phyloP scores from a whole-genome alignment of 2,113 vertebrate genomes.

The Zosterops borbonicus region DNA sequence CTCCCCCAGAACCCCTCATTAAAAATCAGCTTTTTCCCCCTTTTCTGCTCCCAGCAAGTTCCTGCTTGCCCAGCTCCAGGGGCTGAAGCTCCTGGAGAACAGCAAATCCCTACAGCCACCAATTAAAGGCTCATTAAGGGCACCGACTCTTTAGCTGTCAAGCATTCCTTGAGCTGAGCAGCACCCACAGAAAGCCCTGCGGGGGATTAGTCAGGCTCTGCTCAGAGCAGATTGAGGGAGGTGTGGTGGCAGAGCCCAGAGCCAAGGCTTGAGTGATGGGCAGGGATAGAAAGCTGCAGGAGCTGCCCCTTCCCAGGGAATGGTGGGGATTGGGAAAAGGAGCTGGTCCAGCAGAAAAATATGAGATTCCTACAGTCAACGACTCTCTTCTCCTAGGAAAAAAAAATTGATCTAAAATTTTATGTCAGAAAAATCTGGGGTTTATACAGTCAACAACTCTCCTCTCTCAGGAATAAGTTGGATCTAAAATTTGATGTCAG shows the following conservation, averaged over 20 bases:
- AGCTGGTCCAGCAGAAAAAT: background rate
- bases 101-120: background rate
- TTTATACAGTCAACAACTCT: too few species aligned
- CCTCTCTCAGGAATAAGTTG: background rate
- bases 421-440: background rate
- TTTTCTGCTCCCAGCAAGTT: background rate
- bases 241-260: constrained; percentile 24
- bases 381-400: too few species aligned
- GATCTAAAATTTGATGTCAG: background rate
- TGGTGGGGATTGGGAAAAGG: too few species aligned
- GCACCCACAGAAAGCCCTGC: constrained; percentile 29
- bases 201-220: constrained; percentile 30
- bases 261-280: background rate
- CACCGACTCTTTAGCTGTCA: background rate
- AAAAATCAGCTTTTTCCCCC: accelerated
- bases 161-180: background rate
- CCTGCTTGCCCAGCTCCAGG: background rate
- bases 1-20: background rate
- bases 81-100: background rate
- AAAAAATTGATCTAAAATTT: background rate
- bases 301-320: background rate
- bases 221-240: background rate
- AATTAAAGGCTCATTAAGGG: background rate
- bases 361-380: too few species aligned
- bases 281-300: background rate